These are phyloP conservation scores for Craterocephalus amniculus DNA, from an alignment of 2,797 vertebrate species.

Conservation along the genomic window DNA sequence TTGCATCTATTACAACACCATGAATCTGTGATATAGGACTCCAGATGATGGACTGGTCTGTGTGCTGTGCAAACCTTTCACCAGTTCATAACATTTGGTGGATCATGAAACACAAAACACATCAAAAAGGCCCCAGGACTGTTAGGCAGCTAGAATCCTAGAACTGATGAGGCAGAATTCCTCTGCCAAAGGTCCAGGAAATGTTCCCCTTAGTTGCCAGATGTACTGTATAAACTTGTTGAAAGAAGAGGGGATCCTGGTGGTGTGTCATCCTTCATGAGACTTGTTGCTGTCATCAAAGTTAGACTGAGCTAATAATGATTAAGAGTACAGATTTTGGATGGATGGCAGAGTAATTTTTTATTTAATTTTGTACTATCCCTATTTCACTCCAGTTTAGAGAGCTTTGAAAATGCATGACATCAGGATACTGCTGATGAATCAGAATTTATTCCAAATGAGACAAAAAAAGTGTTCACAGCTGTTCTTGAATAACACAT, in stretches of 20 bases:
- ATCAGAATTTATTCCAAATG: slow-evolving; percentile 19
- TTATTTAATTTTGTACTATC: not conserved
- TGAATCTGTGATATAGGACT: not conserved
- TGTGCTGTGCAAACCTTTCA: not conserved
- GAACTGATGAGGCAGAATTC: not conserved
- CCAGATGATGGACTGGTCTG: not conserved
- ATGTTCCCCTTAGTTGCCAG: too few relatives aligned
- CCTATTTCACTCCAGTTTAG: not conserved
- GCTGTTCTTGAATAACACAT: slow-evolving; percentile 27
- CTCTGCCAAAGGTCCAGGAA: too few relatives aligned
- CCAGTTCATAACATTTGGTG: not conserved
- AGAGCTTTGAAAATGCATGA: not conserved
- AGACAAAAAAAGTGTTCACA: slow-evolving; percentile 24
- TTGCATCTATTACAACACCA: not conserved
- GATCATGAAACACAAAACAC: not conserved
- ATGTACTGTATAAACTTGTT: not conserved
- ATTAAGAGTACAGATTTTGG: not conserved
- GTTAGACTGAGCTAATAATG: not conserved
- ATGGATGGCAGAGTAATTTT: not conserved
- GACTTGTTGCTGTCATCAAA: too few relatives aligned
- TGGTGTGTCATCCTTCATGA: too few relatives aligned
- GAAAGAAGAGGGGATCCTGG: not conserved
- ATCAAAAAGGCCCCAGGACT: not conserved
- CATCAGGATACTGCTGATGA: slow-evolving; percentile 3
- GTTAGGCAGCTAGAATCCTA: not conserved